Conservation (phyloP, 2,113 vertebrate species). For the Athene cunicularia region DNA sequence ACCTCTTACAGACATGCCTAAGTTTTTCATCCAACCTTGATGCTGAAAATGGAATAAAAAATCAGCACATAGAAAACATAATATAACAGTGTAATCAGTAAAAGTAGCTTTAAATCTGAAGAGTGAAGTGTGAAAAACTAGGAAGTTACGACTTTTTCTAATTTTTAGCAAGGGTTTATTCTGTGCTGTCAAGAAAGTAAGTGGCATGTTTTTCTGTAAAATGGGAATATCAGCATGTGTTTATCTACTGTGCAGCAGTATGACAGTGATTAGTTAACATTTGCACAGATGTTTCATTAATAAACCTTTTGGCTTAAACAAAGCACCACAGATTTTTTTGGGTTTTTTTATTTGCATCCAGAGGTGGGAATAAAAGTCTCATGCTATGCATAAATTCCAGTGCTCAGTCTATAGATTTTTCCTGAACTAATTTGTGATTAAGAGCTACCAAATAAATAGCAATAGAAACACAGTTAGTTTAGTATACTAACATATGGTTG, state of each 20-base stretch:
- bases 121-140: neutral
- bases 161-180: neutral
- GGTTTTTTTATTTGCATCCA: neutral
- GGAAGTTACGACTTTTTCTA: neutral
- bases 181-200: neutral
- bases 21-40: neutral
- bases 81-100: neutral
- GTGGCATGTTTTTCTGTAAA: neutral
- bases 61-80: neutral
- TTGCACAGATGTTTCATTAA: neutral
- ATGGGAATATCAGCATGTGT: neutral
- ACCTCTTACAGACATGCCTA: neutral
- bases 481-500: neutral
- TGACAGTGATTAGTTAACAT: neutral
- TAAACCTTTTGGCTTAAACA: neutral
- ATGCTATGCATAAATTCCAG: neutral
- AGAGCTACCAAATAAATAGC: conserved; percentile 5
- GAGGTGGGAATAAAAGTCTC: neutral
- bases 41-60: neutral
- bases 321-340: neutral
- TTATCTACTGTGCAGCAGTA: neutral
- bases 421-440: neutral
- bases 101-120: neutral
- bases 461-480: neutral
- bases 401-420: neutral